Evolutionary conservation across 2,888 invertebrate genomes (phyloP), one percentile per base, ranked within the genome.

Genomic region (Aspidiotus destructor): DNA sequence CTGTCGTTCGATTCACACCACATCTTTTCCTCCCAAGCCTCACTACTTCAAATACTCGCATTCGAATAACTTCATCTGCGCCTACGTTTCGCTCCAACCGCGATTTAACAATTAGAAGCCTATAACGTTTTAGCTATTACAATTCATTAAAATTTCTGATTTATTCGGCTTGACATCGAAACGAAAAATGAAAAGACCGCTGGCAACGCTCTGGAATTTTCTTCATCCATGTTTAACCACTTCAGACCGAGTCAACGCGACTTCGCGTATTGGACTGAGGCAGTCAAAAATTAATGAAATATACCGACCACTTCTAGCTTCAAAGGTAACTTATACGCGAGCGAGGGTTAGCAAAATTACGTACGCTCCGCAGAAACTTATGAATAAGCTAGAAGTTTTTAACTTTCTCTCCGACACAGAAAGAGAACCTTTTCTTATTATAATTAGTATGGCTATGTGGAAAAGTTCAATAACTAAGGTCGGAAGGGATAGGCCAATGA

Each of bases 211-310:
- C n/a, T 65, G 65, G 52, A 58, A 65, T 57, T 28, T 5, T 28
- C 28, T 28, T 60, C 57, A 65, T 48, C 65, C 58, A 57, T 41
- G 64, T 55, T 57, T 64, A 64, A 57, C 55, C 64, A 57, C 64
- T 64, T 64, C 52, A 57, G 28, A 57, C 57, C 41, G 65, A 57
- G 58, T 44, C 65, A 44, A 28, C 17, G 65, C 58, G 42, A 57
- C 48, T 60, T 41, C 48, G 44, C 40, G 28, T 28, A 28, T 28
- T 28, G 28, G 28, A 28, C 28, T 28, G 28, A 28, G 28, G 65
- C 58, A 65, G 65, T 65, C 65, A 65, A 65, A 65, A 65, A 65
- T 65, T 65, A 65, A 65, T 65, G 65, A 65, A 65, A 65, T 65
- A 65, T 58, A 65, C 65, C 65, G 57, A 58, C 65, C 65, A 57